Base-by-base conservation (phyloP, 1,140 invertebrate genomes). In the Aleiodes sp. region DNA sequence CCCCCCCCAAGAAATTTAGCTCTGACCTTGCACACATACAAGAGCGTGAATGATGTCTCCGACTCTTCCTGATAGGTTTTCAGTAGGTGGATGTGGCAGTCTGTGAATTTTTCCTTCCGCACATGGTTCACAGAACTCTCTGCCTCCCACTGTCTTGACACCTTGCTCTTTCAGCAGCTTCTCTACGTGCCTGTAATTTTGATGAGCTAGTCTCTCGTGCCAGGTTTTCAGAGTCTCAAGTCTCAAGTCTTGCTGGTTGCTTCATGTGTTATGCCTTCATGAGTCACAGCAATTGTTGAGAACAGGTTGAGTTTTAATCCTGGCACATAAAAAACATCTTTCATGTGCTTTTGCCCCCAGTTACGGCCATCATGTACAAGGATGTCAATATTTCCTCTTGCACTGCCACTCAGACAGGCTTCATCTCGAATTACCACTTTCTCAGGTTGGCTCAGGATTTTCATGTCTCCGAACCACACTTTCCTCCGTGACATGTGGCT, bases 151-250 rank as follows among this genome's bases (percentile, higher is more conserved):
- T 14, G 24, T 28, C 14, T 70, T 19, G 71, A 82, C 73, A 19
- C 81, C 75, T 7, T 76, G 71, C 62, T 75, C 75, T 37, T 68
- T 56, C 7, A 83, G 66, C 1, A 80, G 41, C 7, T 75, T 65
- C 72, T 72, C 81, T 3, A 85, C 78, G n/a, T 80, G 75, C 21
- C 63, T 24, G 8, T 78, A 70, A 70, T 83, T 83, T 68, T 85
- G 80, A 73, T 86, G 82, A 0, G 74, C 78, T 19, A 86, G 56
- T 57, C 70, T 76, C 74, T 81, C 64, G 65, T 85, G 81, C 81
- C 83, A 84, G 56, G 74, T 65, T 29, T 78, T 65, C 33, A 84
- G 57, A 39, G 68, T 0, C 4, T 3, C 4, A 68, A n/a, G 39
- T 19, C 26, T 4, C 31, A 46, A 0, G 8, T 28, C 0, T 9